Base-by-base conservation (phyloP, 2,113 vertebrate genomes). In the Rhodinocichla rosea region DNA sequence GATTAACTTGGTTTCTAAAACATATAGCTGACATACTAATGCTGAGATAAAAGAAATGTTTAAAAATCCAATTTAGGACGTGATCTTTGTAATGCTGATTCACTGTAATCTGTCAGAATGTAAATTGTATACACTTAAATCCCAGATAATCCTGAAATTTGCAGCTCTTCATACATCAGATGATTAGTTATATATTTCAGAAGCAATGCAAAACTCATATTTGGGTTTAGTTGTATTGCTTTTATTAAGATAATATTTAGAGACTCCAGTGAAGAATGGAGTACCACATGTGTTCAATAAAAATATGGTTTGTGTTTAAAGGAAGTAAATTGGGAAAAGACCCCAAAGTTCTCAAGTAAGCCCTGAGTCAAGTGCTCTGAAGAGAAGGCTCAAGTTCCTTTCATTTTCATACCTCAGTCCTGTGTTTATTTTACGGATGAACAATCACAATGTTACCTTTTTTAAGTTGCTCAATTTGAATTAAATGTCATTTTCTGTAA, bases 241-340 rank as follows among this genome's bases (percentile, higher is more conserved):
- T 93, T 89, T 83, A 57, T 80, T 86, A 89, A 49, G 40, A 26
- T 56, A 76, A 44, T 60, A 71, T 75, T 92, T 84, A 75, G 60
- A 87, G 65, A 40, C 20, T 67, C n/a, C 24, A 47, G 0, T 68
- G 64, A 89, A 77, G 73, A 78, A 71, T 64, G 56, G 47, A 83
- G 28, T 16, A n/a, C 20, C 32, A 17, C 39, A 30, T 68, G 53
- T 45, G 40, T 82, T 82, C 49, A 78, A 76, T 87, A 78, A 89
- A 89, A 81, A 76, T 20, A 45, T 4, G 24, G 24, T 42, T 67
- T 79, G 18, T 64, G n/a, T 86, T 60, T 86, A 64, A 75, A 83
- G 60, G 69, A 82, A 68, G 10, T 52, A 65, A 73, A 57, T 57
- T 16, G 42, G 16, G 64, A 53, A 44, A 76, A 77, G 39, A 19